A percentile compares a stretch with the other conserved stretches of the same genome.
Evolutionary conservation across 1,140 invertebrate species (phyloP).

Genomic region (Aculops lycopersici): DNA sequence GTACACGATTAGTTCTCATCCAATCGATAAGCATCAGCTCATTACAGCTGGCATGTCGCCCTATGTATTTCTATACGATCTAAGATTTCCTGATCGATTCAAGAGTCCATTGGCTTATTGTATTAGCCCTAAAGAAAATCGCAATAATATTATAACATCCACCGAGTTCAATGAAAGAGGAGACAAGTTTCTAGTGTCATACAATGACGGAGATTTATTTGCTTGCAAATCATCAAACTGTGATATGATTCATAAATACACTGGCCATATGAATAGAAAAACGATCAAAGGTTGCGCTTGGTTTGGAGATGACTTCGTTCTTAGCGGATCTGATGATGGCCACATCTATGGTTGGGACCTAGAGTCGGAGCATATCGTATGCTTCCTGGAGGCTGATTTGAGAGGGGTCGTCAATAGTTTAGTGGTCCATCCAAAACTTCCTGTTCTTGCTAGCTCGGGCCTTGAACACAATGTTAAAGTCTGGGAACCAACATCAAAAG

Average conservation of each 20-base stretch:
- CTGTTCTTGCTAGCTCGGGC: conserved; percentile 58
- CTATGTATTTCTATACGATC: conserved; percentile 29
- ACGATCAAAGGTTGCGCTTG: conserved; percentile 15
- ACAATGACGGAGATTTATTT: conserved; percentile 76
- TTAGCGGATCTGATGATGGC: conserved; percentile 78
- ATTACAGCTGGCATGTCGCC: conserved; percentile 36
- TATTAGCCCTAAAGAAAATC: not conserved
- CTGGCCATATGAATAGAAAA: conserved; percentile 21
- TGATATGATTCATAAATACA: conserved; percentile 27
- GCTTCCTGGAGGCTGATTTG: conserved; percentile 33
- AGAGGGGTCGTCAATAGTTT: conserved; percentile 46
- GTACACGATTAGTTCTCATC: conserved; percentile 57
- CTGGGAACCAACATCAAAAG: conserved; percentile 41
- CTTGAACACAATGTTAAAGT: conserved; percentile 70
- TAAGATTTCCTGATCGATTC: conserved; percentile 20
- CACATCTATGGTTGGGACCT: conserved; percentile 79
- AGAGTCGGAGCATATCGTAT: conserved; percentile 49
- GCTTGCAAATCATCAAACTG: conserved; percentile 36
- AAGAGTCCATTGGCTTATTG: not conserved
- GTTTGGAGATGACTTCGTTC: conserved; percentile 30
- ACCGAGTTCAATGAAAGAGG: not conserved
- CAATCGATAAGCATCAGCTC: conserved; percentile 35
- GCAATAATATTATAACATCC: no score
- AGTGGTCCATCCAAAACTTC: conserved; percentile 54
- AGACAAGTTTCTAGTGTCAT: conserved; percentile 36